Evolutionary conservation across 2,113 vertebrate species (phyloP), one percentile per base, ranked within the genome.

Genomic region (Rhinolophus sinicus): DNA sequence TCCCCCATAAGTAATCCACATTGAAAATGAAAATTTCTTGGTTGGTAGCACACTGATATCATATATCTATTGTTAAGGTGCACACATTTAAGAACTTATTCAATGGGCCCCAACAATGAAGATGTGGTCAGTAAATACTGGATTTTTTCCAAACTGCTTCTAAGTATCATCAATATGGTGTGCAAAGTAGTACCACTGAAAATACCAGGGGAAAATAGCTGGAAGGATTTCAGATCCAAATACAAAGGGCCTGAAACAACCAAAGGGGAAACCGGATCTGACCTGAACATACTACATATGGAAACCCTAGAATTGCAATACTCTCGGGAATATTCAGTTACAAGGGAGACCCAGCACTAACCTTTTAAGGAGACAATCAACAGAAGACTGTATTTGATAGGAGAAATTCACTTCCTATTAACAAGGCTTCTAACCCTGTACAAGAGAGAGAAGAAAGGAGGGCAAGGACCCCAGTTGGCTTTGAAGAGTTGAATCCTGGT

Each of bases 241-340:
- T 56, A 70, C 60, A 98, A 95, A 97, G 95, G 62, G 96, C 78
- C 83, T 19, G 85, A 97, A 97, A 93, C 95, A 88, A 58, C 58
- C 75, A 67, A 84, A 72, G 47, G 93, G 86, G 97, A 97, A 98
- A 98, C 76, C 35, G 62, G 90, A 38, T 97, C 67, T 1, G 90
- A 52, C 94, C 82, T 89, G 88, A 96, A 94, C 88, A 90, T 73
- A 56, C 64, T 93, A 92, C 35, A n/a, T 94, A 96, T 62, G 97
- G 95, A 97, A 98, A 97, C 95, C 93, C 40, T 67, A 93, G 97
- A 93, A 80, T 94, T 60, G 44, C 15, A 35, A 95, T 96, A 97
- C 98, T 97, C 98, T 67, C 35, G 98, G 3, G 95, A 97, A 73
- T 98, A 98, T 98, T 97, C 83, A 85, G 96, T 98, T 98, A 96